These are phyloP conservation scores for Latrodectus hesperus DNA, from an alignment of 2,888 invertebrate genomes.

Conservation along the genomic window DNA sequence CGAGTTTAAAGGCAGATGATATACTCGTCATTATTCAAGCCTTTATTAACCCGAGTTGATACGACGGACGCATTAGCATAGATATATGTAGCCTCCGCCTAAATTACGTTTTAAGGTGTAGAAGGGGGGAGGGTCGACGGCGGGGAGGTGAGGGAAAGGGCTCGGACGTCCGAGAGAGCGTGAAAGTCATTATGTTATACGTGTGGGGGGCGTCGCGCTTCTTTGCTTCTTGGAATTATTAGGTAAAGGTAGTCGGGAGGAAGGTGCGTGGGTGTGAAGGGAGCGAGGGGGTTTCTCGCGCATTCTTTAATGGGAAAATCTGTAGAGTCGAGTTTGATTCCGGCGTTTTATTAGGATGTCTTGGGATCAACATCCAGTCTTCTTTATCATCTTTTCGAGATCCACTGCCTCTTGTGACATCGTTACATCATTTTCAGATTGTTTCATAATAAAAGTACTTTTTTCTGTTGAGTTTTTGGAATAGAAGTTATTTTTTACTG, in stretches of 20 bases:
- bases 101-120: conserved; percentile 33
- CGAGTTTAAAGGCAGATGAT: conserved; percentile 61
- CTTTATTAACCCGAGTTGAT: conserved; percentile 52
- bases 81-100: conserved; percentile 49
- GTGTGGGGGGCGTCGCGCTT: conserved; percentile 19
- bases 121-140: conserved; percentile 2
- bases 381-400: no score
- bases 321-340: no score
- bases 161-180: conserved; percentile 64
- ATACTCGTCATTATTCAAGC: conserved; percentile 57
- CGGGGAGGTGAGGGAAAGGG: neutral
- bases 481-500: no score
- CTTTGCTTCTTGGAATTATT: conserved; percentile 49
- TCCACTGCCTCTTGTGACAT: no score
- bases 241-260: conserved; percentile 41
- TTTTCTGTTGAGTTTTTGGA: no score
- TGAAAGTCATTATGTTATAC: conserved; percentile 58
- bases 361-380: no score
- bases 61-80: conserved; percentile 57
- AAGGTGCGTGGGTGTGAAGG: neutral
- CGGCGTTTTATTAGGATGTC: no score
- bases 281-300: conserved; percentile 15
- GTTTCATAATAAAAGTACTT: no score
- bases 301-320: neutral
- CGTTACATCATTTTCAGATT: no score